Percentiles rank a stretch among this genome's conserved stretches.
phyloP scores from a whole-genome alignment of 2,888 invertebrate genomes.

The Agonopterix heracliana region DNA sequence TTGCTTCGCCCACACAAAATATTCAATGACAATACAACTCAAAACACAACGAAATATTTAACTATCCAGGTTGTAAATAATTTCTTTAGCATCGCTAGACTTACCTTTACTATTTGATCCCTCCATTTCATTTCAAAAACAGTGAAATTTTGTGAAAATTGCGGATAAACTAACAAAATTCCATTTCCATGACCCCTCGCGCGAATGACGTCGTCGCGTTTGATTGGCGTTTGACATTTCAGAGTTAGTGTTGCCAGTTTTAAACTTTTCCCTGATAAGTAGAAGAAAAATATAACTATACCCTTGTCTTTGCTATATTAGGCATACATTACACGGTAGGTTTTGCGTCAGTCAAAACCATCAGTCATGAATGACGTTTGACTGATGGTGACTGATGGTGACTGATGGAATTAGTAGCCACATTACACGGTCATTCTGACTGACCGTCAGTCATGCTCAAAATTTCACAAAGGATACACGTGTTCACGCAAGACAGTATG shows the following conservation, averaged over 20 bases:
- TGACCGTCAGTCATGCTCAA: too few species aligned
- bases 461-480: too few species aligned
- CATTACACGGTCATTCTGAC: too few species aligned
- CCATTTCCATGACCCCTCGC: conserved; percentile 22
- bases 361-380: too few species aligned
- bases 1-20: conserved; percentile 66
- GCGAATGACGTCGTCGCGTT: conserved; percentile 19
- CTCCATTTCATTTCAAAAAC: conserved; percentile 65
- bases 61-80: neutral
- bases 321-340: too few species aligned
- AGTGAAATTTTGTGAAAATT: conserved; percentile 16
- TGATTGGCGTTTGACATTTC: conserved; percentile 6
- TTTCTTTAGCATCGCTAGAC: conserved; percentile 9
- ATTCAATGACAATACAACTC: conserved; percentile 36
- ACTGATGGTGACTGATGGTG: too few species aligned
- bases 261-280: neutral
- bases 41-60: conserved; percentile 29
- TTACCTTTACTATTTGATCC: conserved; percentile 49
- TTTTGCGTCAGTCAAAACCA: too few species aligned
- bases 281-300: too few species aligned
- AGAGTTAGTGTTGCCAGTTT: neutral
- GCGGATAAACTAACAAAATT: conserved; percentile 23
- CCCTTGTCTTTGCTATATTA: too few species aligned
- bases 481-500: too few species aligned
- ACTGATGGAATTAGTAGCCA: too few species aligned